These are phyloP conservation scores for Megaceryle maxima DNA, from an alignment of 2,113 vertebrate genomes.

Conservation along the genomic window DNA sequence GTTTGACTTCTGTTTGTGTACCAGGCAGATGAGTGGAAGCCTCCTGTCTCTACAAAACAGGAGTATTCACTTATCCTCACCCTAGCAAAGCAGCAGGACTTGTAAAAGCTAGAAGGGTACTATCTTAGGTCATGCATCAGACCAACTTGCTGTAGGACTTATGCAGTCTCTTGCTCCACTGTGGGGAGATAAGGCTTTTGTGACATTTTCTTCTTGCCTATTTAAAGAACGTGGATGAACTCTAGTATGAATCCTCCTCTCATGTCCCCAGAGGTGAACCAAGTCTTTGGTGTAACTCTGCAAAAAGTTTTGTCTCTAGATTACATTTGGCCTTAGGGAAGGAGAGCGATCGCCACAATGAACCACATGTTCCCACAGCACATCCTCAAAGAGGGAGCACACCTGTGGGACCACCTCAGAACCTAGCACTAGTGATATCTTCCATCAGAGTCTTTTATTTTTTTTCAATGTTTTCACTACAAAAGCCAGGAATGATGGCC, in stretches of 20 bases:
- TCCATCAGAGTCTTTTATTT: neutral
- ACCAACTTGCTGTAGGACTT: neutral
- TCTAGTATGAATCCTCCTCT: neutral
- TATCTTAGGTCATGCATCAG: neutral
- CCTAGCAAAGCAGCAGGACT: neutral
- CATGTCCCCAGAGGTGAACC: neutral
- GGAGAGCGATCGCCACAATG: neutral
- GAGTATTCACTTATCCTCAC: neutral
- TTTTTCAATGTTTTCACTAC: neutral
- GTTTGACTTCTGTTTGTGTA: neutral
- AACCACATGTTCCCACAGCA: neutral
- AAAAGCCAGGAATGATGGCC: neutral
- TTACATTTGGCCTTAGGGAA: neutral
- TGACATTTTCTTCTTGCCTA: neutral
- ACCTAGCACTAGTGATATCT: neutral
- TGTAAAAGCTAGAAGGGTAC: neutral
- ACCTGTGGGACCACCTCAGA: neutral
- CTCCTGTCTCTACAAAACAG: neutral
- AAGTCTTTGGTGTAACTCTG: neutral
- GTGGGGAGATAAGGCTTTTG: neutral
- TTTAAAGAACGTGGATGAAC: neutral
- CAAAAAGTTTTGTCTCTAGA: neutral
- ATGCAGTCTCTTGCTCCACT: neutral
- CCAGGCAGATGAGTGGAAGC: neutral
- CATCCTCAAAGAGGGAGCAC: neutral